Conservation (phyloP, 2,888 invertebrate genomes). For the Beris morrisii region DNA sequence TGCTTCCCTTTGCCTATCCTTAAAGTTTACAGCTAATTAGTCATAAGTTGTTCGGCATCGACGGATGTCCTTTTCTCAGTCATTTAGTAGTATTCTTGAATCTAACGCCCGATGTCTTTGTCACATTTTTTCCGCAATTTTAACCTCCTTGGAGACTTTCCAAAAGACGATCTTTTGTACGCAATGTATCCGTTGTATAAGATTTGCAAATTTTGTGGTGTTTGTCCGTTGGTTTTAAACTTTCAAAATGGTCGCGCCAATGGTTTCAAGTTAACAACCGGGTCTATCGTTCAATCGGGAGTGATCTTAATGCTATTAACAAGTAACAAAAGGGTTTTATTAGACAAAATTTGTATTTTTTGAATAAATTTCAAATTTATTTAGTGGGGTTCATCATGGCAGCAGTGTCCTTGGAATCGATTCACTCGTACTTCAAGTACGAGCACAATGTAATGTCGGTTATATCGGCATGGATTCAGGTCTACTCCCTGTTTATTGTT, state of each 20-base stretch:
- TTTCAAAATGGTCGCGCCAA: neutral
- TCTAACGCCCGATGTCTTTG: neutral
- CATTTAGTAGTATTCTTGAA: no score
- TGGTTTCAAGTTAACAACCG: conserved; percentile 16
- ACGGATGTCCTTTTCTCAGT: neutral
- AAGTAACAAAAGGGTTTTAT: conserved; percentile 5
- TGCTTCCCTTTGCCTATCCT: neutral
- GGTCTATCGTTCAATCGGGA: conserved; percentile 9
- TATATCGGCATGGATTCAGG: conserved; percentile 14
- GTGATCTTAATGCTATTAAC: conserved; percentile 7
- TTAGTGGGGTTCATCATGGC: conserved; percentile 12
- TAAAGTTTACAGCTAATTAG: neutral
- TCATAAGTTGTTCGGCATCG: neutral
- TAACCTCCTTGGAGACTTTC: conserved; percentile 14
- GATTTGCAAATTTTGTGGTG: conserved; percentile 21
- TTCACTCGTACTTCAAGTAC: conserved; percentile 22
- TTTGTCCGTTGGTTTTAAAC: conserved; percentile 18
- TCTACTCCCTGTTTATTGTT: conserved; percentile 10
- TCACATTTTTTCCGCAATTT: neutral
- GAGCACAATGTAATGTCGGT: conserved; percentile 15
- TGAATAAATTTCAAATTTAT: no score
- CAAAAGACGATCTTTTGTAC: conserved; percentile 18
- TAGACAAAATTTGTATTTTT: neutral
- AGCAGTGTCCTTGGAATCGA: neutral
- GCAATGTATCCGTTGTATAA: conserved; percentile 26